Base-by-base conservation (phyloP, 2,888 invertebrate species). In the Pyrocoelia pectoralis region DNA sequence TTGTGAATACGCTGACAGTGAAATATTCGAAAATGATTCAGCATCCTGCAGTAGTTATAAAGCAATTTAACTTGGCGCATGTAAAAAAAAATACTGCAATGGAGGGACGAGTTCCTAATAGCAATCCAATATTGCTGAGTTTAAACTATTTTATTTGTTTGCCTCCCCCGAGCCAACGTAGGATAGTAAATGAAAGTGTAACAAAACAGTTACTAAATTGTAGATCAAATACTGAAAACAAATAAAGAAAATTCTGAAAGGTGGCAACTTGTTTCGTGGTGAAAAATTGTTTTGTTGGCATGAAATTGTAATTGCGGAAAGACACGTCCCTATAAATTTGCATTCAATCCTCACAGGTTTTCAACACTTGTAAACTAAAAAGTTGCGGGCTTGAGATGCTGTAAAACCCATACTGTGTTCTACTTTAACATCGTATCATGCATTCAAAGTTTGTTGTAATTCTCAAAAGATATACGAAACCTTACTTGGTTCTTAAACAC, bases 71-170 rank as follows among this genome's bases (percentile, higher is more conserved):
- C 46, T 41, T 56, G 48, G 49, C 56, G 66, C 59, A 66, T 64
- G 63, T 63, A 56, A 61, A 66, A 66, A 33, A 33, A 60, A 63
- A 63, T 49, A 29, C 62, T 61, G 56, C 60, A 57, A 17, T 53
- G 52, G 59, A 63, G 48, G 54, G 48, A 54, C 56, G 60, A 40
- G 15, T 14, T 52, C 53, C 64, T 66, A 66, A 66, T 66, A 66
- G 66, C 63, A 64, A 66, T 66, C 59, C 66, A 41, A 66, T 66
- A 66, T 54, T 59, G 66, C 63, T 64, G 66, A 66, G 53, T 64
- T 56, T 60, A 46, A 51, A 60, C 60, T 60, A 63, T 62, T 61
- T 66, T 56, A 56, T 66, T 66, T 62, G 62, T 56, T 62, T 55
- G 62, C 49, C 41, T 59, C 51, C 41, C 52, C 53, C 24, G 18